Conservation (phyloP, 2,888 invertebrate genomes). For the Eugnorisma glareosa region DNA sequence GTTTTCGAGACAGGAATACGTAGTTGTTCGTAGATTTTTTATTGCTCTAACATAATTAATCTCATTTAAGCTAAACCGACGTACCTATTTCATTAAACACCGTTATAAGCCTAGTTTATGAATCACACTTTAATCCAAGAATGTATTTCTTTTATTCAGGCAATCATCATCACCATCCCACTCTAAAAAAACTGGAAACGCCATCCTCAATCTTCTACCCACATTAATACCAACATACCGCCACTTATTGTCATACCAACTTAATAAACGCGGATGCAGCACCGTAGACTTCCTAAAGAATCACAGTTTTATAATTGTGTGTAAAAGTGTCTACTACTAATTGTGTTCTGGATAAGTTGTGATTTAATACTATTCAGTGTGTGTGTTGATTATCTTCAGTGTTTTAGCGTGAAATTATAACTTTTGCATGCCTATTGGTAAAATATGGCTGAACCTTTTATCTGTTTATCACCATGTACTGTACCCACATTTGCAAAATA, state of each 20-base stretch:
- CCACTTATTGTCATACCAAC: constrained; percentile 4
- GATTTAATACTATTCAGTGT: too few relatives aligned
- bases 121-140: not conserved
- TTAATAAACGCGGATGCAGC: constrained; percentile 18
- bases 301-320: not conserved
- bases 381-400: too few relatives aligned
- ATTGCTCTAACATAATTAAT: not conserved
- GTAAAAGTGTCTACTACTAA: too few relatives aligned
- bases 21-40: not conserved
- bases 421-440: too few relatives aligned
- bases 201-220: not conserved
- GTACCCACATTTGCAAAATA: too few relatives aligned
- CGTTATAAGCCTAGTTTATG: not conserved
- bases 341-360: too few relatives aligned
- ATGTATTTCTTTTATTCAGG: not conserved
- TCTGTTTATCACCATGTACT: too few relatives aligned
- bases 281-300: constrained; percentile 44
- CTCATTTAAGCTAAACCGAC: not conserved
- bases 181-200: not conserved
- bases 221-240: constrained; percentile 17
- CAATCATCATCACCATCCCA: not conserved
- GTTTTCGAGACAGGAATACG: not conserved
- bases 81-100: not conserved
- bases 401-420: too few relatives aligned
- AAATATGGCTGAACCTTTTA: too few relatives aligned